These are phyloP conservation scores for Rhyacophila evoluta DNA, from an alignment of 2,888 invertebrate species.

Conservation along the genomic window DNA sequence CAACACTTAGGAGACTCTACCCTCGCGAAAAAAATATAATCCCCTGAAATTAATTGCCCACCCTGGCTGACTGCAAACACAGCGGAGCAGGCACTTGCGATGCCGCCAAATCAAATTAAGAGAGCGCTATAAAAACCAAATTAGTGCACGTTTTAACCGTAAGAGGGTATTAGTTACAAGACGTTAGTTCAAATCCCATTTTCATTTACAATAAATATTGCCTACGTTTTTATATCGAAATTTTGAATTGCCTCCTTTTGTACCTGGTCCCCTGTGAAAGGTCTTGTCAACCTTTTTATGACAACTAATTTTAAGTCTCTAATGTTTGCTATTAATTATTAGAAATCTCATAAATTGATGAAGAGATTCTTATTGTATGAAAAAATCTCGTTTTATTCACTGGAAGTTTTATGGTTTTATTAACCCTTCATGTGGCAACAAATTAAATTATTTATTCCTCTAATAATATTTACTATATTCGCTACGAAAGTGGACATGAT, in stretches of 20 bases:
- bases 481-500: too few relatives aligned
- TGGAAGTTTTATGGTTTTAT: too few relatives aligned
- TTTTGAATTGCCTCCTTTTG: slow-evolving; percentile 37
- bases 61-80: slow-evolving; percentile 56
- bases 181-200: slow-evolving; percentile 72
- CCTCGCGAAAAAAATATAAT: slow-evolving; percentile 68
- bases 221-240: slow-evolving; percentile 59
- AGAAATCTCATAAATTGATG: too few relatives aligned
- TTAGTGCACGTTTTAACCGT: slow-evolving; percentile 72
- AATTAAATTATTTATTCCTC: too few relatives aligned
- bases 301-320: too few relatives aligned
- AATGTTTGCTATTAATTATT: too few relatives aligned
- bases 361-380: too few relatives aligned
- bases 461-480: too few relatives aligned
- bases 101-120: slow-evolving; percentile 73
- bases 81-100: slow-evolving; percentile 61
- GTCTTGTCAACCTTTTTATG: slow-evolving; percentile 43
- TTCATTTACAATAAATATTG: slow-evolving; percentile 74
- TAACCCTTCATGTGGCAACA: too few relatives aligned
- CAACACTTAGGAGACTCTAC: slow-evolving; percentile 56
- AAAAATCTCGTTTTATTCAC: too few relatives aligned
- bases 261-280: slow-evolving; percentile 44
- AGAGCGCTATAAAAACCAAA: slow-evolving; percentile 72
- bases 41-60: slow-evolving; percentile 71
- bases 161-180: slow-evolving; percentile 72